A percentile compares a stretch with the other conserved stretches of the same genome.
Evolutionary conservation across 2,113 vertebrate genomes (phyloP).

Genomic region (Pithys albifrons): DNA sequence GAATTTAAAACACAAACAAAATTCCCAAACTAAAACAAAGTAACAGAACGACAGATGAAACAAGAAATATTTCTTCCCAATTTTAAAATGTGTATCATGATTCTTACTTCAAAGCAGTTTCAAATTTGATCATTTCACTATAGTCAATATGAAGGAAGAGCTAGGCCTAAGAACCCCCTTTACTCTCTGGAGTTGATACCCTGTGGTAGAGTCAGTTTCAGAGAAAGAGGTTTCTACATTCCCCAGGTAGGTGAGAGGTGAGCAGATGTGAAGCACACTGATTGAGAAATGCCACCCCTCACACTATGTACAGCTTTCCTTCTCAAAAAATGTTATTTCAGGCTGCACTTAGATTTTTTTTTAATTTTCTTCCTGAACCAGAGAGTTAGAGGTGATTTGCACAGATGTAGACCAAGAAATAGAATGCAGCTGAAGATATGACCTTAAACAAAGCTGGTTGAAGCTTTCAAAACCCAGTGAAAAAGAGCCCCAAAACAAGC

Average conservation of each 20-base stretch:
- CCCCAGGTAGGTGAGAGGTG: background rate
- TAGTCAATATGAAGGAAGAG: background rate
- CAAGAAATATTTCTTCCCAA: background rate
- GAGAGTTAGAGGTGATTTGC: background rate
- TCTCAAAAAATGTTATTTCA: background rate
- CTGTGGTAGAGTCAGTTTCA: background rate
- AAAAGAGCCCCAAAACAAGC: background rate
- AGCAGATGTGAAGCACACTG: background rate
- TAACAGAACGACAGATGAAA: background rate
- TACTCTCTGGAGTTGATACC: background rate
- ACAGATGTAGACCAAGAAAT: background rate
- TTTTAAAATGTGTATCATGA: background rate
- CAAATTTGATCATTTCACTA: background rate
- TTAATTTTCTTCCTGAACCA: background rate
- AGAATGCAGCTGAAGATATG: background rate
- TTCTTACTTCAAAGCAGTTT: background rate
- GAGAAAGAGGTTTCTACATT: background rate
- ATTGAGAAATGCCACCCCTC: background rate
- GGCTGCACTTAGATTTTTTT: background rate
- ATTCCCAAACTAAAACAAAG: background rate
- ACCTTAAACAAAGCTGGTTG: background rate
- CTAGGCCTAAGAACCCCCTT: background rate
- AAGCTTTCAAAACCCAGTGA: background rate
- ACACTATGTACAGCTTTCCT: background rate
- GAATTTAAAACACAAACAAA: background rate